Evolutionary conservation across 2,888 invertebrate genomes (phyloP).

Genomic region (Philereme transversata): DNA sequence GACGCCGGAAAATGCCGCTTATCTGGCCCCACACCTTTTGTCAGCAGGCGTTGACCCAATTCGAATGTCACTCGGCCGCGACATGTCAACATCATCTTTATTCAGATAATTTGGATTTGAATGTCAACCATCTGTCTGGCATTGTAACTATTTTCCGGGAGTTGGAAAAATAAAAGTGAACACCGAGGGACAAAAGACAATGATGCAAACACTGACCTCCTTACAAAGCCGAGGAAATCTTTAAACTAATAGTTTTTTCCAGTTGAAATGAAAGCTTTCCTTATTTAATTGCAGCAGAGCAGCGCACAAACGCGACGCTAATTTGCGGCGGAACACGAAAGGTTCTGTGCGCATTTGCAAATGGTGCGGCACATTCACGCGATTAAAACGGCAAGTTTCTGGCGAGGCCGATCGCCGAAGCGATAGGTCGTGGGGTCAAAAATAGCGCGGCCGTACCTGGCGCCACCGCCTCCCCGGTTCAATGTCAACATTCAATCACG

Average conservation of each 20-base stretch:
- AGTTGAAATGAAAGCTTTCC: constrained; percentile 44
- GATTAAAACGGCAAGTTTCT: constrained; percentile 76
- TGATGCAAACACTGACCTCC: constrained; percentile 31
- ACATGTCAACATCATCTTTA: constrained; percentile 67
- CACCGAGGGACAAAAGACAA: constrained; percentile 15
- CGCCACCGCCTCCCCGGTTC: constrained; percentile 79
- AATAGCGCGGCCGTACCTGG: constrained; percentile 81
- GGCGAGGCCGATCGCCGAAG: constrained; percentile 78
- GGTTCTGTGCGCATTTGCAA: constrained; percentile 70
- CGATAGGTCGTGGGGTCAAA: constrained; percentile 81
- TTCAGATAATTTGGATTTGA: constrained; percentile 57
- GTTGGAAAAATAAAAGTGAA: constrained; percentile 21
- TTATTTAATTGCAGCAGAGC: constrained; percentile 54
- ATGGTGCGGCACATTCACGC: constrained; percentile 72
- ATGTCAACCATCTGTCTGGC: constrained; percentile 39
- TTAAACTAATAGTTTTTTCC: constrained; percentile 29
- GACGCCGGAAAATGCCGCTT: constrained; percentile 77
- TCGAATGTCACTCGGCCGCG: constrained; percentile 68
- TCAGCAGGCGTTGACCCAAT: constrained; percentile 80
- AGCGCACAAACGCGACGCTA: constrained; percentile 55
- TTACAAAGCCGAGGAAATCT: constrained; percentile 26
- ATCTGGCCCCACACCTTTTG: constrained; percentile 81
- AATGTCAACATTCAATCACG: constrained; percentile 82
- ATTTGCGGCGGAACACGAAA: constrained; percentile 64
- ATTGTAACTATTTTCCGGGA: constrained; percentile 24